Base-by-base conservation (phyloP, 2,888 invertebrate species). In the Himalopsyche tibetana region DNA sequence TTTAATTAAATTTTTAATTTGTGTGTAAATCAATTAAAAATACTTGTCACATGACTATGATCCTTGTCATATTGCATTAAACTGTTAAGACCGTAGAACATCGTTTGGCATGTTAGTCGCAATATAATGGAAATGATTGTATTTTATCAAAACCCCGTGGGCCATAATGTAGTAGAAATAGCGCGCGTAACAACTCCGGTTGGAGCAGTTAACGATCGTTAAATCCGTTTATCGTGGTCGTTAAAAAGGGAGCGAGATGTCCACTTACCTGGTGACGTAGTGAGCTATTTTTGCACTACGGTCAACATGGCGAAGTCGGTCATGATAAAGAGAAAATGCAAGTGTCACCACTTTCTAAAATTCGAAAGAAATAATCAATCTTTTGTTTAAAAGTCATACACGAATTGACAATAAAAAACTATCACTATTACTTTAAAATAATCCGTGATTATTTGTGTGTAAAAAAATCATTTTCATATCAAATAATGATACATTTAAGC, bases 151-250 rank as follows among this genome's bases (percentile, higher is more conserved):
- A 12, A 38, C 19, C 15, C 38, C 36, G 74, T 74, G n/a, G 38
- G 74, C 74, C 74, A 36, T 74, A 74, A 74, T 74, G 74, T 74
- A 74, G 74, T 74, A 74, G 51, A 51, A 45, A 51, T 51, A 15
- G 51, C 51, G 15, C 74, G 74, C 74, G 74, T 74, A 74, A 74
- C 74, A 12, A 74, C 28, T 74, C 74, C 19, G 38, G 38, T 74
- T 19, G 28, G 28, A 63, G 51, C 12, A 51, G 63, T 63, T 11
- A 63, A 19, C 28, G 36, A 15, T 84, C 84, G 84, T 84, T 84
- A 84, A 84, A 84, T 84, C 80, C 56, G 80, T 84, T 81, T 80
- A 80, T 80, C 19, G 45, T 56, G 74, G 80, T 81, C 84, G 84
- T 84, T 84, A 84, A 74, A 51, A 51, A 51, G 51, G 74, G 74